These are phyloP conservation scores for Phalacrocorax aristotelis DNA, from an alignment of 2,113 vertebrate genomes.

Conservation along the genomic window DNA sequence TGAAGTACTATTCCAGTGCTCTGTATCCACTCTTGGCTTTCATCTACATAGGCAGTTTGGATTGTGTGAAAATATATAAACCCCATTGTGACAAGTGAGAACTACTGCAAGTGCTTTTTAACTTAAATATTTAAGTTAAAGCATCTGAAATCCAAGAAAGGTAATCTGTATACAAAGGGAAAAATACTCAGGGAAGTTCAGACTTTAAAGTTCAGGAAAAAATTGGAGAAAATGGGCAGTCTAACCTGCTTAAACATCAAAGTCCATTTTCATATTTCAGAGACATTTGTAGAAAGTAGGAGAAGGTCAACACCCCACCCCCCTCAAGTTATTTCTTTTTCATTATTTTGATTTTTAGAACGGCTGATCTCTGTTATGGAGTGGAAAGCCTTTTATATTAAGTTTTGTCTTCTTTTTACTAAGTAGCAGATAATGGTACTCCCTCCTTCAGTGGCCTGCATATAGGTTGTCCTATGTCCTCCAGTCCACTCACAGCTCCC, in stretches of 20 bases:
- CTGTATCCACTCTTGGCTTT: neutral
- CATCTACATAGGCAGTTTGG: neutral
- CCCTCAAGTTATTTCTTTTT: neutral
- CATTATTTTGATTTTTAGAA: neutral
- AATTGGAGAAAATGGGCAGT: neutral
- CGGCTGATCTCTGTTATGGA: neutral
- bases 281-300: neutral
- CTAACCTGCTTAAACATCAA: neutral
- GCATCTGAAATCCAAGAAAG: neutral
- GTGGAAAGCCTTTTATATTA: neutral
- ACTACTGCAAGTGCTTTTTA: constrained; percentile 22
- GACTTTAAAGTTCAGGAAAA: neutral
- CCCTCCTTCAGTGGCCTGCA: neutral
- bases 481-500: neutral
- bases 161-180: neutral
- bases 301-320: neutral
- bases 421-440: neutral
- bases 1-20: constrained; percentile 10
- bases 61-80: constrained; percentile 24
- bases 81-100: constrained; percentile 32
- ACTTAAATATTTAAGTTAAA: constrained; percentile 61
- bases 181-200: neutral
- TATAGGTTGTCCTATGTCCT: neutral
- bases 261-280: neutral
- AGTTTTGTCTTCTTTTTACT: neutral